Conservation (phyloP, 2,888 invertebrate genomes). For the Boloria selene region DNA sequence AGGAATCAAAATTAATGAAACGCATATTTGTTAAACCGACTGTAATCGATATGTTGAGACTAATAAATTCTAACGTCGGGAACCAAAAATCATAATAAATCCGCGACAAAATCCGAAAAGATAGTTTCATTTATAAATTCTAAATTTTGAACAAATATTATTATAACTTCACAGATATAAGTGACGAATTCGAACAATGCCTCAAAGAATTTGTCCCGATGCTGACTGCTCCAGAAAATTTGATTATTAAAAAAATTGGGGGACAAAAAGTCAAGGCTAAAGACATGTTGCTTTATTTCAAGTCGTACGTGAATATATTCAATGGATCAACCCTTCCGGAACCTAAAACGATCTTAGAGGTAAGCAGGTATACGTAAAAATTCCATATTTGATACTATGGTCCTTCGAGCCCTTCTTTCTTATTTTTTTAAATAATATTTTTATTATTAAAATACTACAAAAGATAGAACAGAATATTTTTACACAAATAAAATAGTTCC, state of each 20-base stretch:
- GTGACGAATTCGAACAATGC: constrained; percentile 93
- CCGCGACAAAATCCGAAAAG: too few species aligned
- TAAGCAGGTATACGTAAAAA: constrained; percentile 61
- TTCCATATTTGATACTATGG: constrained; percentile 19
- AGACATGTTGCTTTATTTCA: constrained; percentile 97
- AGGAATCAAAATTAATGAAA: too few species aligned
- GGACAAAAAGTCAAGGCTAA: constrained; percentile 95
- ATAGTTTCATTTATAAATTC: too few species aligned
- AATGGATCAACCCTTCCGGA: constrained; percentile 98
- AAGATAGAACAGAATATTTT: not conserved
- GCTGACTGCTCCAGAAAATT: constrained; percentile 92
- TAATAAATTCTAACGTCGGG: too few species aligned
- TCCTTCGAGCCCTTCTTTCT: not conserved
- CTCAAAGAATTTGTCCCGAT: constrained; percentile 92
- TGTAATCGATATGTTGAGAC: too few species aligned
- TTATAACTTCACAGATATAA: constrained; percentile 88
- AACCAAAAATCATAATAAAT: too few species aligned
- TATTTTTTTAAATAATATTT: not conserved
- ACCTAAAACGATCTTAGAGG: constrained; percentile 98
- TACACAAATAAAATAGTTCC: not conserved
- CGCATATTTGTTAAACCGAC: too few species aligned
- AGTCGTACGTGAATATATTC: constrained; percentile 97
- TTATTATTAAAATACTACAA: not conserved
- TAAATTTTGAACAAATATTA: not conserved
- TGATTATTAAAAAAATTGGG: constrained; percentile 96